Conservation (phyloP, 92 coral and sea anemone species). For the Phenganax marumi region DNA sequence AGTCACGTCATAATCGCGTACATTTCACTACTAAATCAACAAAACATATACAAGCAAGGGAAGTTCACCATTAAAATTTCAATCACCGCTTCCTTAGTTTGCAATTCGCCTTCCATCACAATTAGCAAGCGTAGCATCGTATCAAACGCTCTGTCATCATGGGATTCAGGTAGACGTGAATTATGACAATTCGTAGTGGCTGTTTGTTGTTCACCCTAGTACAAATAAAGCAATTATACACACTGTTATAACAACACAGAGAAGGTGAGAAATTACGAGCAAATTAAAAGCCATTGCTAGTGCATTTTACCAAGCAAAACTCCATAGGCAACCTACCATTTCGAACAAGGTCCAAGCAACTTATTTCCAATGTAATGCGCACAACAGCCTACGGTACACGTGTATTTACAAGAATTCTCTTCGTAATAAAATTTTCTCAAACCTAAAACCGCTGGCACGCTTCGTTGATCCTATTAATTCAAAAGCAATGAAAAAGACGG, state of each 20-base stretch:
- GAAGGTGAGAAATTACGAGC: background rate
- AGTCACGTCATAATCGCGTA: no score
- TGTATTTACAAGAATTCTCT: background rate
- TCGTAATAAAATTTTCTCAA: background rate
- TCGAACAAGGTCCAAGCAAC: no score
- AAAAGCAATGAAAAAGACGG: background rate
- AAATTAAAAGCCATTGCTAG: background rate
- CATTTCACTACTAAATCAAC: slow-evolving; percentile 1
- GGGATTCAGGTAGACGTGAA: slow-evolving; percentile 19
- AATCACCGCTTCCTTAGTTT: slow-evolving; percentile 88
- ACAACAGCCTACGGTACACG: background rate
- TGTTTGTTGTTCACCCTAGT: background rate
- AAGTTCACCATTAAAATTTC: slow-evolving; percentile 79
- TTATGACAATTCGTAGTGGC: background rate
- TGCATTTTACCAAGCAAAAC: no score
- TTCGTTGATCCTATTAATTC: slow-evolving; percentile 3
- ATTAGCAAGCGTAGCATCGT: slow-evolving; percentile 87
- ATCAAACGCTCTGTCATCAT: slow-evolving; percentile 65
- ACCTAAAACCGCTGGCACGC: slow-evolving; percentile 15
- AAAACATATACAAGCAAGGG: background rate
- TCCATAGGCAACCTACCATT: no score
- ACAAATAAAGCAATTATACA: background rate
- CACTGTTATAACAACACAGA: background rate
- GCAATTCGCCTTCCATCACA: slow-evolving; percentile 88
- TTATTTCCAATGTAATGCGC: background rate